Conservation (phyloP, 2,113 vertebrate species). For the Bettongia penicillata region DNA sequence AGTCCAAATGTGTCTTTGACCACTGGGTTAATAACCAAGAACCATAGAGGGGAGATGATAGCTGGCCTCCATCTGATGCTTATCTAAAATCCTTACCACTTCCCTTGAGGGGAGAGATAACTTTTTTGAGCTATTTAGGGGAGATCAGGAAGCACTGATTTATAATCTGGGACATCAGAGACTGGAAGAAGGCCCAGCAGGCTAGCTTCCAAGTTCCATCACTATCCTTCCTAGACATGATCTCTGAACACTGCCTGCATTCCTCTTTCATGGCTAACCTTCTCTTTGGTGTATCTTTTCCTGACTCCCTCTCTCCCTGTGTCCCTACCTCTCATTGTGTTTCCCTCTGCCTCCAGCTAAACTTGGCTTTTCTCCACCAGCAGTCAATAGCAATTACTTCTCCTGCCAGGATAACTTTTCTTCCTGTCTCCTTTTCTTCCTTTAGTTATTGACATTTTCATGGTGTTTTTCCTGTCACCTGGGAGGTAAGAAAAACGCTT, state of each 20-base stretch:
- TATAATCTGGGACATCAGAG: neutral
- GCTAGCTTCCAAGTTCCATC: neutral
- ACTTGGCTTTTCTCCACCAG: neutral
- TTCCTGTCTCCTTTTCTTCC: neutral
- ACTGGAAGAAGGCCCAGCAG: neutral
- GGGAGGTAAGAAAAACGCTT: neutral
- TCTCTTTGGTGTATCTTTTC: neutral
- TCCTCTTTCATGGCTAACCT: neutral
- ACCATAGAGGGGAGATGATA: neutral
- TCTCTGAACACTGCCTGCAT: neutral
- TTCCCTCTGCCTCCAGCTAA: neutral
- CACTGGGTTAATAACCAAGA: neutral
- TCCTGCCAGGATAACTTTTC: neutral
- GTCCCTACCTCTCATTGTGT: neutral
- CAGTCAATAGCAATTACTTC: neutral
- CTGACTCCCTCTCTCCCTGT: neutral
- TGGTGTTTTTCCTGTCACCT: neutral
- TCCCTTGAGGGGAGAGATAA: neutral
- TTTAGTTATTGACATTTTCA: neutral
- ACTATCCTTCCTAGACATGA: neutral
- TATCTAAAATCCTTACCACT: neutral
- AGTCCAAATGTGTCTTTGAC: neutral
- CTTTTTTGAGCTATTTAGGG: neutral
- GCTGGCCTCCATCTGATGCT: neutral
- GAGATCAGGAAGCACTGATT: accelerated